Percentiles rank a stretch among this genome's conserved stretches.
Evolutionary conservation across 2,888 invertebrate species (phyloP).

Genomic region (Scaptodrosophila latifasciaeformis): DNA sequence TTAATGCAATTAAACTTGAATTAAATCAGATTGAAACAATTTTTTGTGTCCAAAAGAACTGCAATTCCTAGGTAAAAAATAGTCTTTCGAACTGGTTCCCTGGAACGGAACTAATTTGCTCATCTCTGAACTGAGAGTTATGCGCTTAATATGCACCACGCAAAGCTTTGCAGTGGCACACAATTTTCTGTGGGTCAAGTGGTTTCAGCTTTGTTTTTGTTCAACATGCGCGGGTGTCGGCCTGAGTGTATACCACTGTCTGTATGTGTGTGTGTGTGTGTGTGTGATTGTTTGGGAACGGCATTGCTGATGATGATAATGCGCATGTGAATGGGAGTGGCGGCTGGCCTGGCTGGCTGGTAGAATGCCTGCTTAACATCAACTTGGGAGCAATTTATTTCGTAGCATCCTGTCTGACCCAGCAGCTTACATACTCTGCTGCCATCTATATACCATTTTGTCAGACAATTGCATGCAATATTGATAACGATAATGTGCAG

Average conservation of each 20-base stretch:
- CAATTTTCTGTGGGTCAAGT: slow-evolving; percentile 23
- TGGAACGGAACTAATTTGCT: no score
- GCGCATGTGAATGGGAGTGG: neutral
- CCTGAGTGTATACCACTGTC: no score
- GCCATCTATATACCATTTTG: neutral
- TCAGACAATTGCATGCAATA: neutral
- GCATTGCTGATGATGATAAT: no score
- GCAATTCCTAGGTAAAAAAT: no score
- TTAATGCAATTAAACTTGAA: no score
- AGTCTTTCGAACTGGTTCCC: no score
- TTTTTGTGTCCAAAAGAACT: no score
- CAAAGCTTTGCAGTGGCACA: slow-evolving; percentile 13
- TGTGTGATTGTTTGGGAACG: neutral
- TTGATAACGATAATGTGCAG: slow-evolving; percentile 3
- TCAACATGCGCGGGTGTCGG: no score
- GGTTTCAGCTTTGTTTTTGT: neutral
- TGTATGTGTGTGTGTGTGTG: neutral
- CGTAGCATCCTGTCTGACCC: neutral
- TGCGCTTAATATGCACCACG: slow-evolving; percentile 40
- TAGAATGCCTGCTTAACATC: no score
- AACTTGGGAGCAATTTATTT: no score
- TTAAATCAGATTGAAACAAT: no score
- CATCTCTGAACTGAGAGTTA: slow-evolving; percentile 7
- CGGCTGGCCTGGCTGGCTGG: neutral
- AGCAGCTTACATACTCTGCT: neutral